These are phyloP conservation scores for Hiodon tergisus DNA, from an alignment of 2,113 vertebrate species.

Conservation along the genomic window DNA sequence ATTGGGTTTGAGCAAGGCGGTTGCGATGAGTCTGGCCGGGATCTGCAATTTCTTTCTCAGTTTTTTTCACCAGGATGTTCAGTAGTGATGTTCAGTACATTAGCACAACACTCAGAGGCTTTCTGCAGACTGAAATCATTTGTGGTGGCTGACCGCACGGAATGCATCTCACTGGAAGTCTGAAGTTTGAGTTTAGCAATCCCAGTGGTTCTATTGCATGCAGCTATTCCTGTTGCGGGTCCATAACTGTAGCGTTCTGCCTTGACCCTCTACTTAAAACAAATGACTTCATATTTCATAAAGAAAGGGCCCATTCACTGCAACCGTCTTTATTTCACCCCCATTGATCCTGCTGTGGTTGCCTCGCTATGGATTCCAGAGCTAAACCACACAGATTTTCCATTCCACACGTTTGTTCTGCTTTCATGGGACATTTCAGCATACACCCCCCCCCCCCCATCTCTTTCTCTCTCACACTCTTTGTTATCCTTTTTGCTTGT, in stretches of 20 bases:
- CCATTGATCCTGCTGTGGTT: background rate
- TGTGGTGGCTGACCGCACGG: background rate
- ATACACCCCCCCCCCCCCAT: too few relatives aligned
- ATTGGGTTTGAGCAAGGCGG: too few relatives aligned
- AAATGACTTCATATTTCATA: conserved; percentile 11
- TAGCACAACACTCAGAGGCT: background rate
- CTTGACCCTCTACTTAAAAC: conserved; percentile 13
- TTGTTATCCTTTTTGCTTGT: background rate
- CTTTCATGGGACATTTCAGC: background rate
- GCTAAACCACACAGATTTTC: background rate
- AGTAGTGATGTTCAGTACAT: background rate
- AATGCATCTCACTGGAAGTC: conserved; percentile 1
- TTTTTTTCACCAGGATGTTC: background rate
- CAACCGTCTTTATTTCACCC: background rate
- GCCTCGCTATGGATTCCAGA: background rate
- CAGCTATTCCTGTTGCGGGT: conserved; percentile 22
- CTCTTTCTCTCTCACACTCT: background rate
- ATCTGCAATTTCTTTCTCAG: background rate
- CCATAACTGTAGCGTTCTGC: conserved; percentile 22
- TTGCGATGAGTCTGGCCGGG: too few relatives aligned
- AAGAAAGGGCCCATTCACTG: conserved; percentile 1
- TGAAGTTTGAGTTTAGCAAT: background rate
- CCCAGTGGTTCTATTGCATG: background rate
- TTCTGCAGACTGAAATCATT: background rate
- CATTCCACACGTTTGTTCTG: background rate